These are phyloP conservation scores for Brachyistius frenatus DNA, from an alignment of 2,113 vertebrate species.

Conservation along the genomic window DNA sequence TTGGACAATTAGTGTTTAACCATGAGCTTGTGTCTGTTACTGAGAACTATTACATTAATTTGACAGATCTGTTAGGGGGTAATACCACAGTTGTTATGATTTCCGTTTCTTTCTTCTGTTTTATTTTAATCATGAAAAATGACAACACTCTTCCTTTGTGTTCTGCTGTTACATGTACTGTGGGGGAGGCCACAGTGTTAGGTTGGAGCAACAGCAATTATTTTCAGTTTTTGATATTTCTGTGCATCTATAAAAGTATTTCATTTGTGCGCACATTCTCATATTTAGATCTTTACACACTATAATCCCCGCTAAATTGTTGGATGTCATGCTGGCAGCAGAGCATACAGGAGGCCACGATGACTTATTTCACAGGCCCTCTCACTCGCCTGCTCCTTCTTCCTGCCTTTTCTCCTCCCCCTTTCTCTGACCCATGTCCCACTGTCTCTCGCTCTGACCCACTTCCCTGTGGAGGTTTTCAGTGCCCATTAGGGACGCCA, in stretches of 20 bases:
- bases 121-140: too few relatives aligned
- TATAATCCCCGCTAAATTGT: constrained; percentile 16
- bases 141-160: too few relatives aligned
- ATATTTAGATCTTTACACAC: not conserved
- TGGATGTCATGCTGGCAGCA: constrained; percentile 31
- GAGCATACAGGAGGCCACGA: constrained; percentile 60
- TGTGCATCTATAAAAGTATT: rapidly evolving
- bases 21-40: too few relatives aligned
- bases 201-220: too few relatives aligned
- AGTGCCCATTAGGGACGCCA: constrained; percentile 61
- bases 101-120: too few relatives aligned
- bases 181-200: too few relatives aligned
- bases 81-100: too few relatives aligned
- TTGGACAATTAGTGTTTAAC: too few relatives aligned
- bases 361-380: constrained; percentile 78
- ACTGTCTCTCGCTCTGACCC: constrained; percentile 59
- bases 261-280: not conserved
- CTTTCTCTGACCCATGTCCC: constrained; percentile 46
- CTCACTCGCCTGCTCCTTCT: constrained; percentile 31
- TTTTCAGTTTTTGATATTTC: not conserved
- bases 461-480: constrained; percentile 62
- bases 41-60: too few relatives aligned
- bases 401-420: constrained; percentile 44
- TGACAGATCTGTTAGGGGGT: too few relatives aligned
- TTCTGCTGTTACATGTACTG: too few relatives aligned